Conservation (phyloP, 2,888 invertebrate species). For the Tiliacea citrago region DNA sequence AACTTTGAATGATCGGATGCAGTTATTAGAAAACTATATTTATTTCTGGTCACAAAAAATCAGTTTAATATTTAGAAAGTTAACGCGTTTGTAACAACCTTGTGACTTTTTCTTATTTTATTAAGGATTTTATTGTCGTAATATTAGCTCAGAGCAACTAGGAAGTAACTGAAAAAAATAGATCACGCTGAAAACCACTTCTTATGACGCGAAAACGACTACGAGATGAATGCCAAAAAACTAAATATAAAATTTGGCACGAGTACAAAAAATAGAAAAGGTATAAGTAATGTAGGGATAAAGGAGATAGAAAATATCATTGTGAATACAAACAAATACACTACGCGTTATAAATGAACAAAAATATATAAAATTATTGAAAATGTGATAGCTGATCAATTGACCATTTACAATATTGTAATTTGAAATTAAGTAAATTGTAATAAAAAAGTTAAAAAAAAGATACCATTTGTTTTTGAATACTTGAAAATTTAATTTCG, state of each 20-base stretch:
- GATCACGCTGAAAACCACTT: neutral
- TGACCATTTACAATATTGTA: no score
- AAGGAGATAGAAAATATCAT: neutral
- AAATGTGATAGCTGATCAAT: no score
- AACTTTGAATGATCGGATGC: neutral
- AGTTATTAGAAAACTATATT: neutral
- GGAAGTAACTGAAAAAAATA: constrained; percentile 7
- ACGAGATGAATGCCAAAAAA: constrained; percentile 29
- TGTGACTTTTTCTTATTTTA: neutral
- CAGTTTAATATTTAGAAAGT: neutral
- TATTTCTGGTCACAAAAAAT: no score
- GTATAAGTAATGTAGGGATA: neutral
- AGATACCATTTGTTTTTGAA: no score
- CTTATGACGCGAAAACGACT: constrained; percentile 12
- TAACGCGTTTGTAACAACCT: neutral
- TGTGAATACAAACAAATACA: neutral
- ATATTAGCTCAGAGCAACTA: neutral
- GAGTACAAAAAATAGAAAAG: constrained; percentile 21
- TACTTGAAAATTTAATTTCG: no score
- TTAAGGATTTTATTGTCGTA: neutral
- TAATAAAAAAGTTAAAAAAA: no score
- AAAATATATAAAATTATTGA: no score
- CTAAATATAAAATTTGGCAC: constrained; percentile 53
- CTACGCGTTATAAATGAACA: no score
- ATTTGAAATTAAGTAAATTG: no score